Base-by-base conservation (phyloP, 2,888 invertebrate species). In the Carabus problematicus region DNA sequence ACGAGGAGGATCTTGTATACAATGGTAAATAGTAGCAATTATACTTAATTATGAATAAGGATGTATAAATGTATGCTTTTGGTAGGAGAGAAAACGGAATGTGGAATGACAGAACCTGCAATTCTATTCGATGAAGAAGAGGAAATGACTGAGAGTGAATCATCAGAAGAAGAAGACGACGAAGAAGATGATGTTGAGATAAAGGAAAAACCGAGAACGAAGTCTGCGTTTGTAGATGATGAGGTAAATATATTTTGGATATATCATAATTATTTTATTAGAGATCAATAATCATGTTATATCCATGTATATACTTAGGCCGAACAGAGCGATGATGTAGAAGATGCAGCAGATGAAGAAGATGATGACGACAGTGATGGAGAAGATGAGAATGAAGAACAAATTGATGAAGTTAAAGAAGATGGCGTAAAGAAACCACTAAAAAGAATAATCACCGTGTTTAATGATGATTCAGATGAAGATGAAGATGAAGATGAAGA, bases 121-220 rank as follows among this genome's bases (percentile, higher is more conserved):
- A 71, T 76, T 84, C 64, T 84, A 86, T 72, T 86, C 64, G 80
- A 83, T 68, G 82, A 83, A 45, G 82, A 82, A 54, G 82, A 82
- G 60, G 80, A 81, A 29, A 76, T 85, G 71, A 83, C 83, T 18
- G 89, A 88, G 73, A 85, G 85, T 73, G 84, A 82, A 66, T 77
- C 79, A 16, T 81, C 81, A 47, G 79, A 84, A 29, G 83, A 84
- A 66, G 85, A 85, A 72, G 82, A 84, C 54, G 78, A 77, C 64
- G 85, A 86, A 74, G 86, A 87, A 52, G 84, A 84, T 72, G 84
- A 83, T 54, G 19, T 68, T 41, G 68, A 54, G 59, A 59, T 74
- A 41, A 73, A 72, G 68, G 19, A 76, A 66, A 75, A 75, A 71
- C 61, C 71, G 52, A 71, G 70, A 67, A 71, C 70, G 47, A 79